These are phyloP conservation scores for Lichenostomus cassidix DNA, from an alignment of 2,113 vertebrate genomes.

Conservation along the genomic window DNA sequence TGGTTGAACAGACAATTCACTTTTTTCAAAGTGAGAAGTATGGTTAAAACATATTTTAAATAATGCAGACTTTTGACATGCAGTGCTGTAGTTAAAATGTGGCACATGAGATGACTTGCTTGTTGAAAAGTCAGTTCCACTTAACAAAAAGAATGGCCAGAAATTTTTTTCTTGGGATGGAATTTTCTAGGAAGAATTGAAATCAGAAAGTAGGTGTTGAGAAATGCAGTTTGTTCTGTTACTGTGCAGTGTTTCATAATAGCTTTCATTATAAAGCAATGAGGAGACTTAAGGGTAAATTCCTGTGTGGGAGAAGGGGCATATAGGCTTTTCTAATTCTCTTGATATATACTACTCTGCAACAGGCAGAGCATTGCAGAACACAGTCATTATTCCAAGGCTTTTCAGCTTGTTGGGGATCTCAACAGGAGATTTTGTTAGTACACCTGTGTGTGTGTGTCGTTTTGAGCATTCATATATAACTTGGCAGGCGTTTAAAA, in stretches of 20 bases:
- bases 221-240: constrained; percentile 51
- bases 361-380: not conserved
- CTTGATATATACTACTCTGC: not conserved
- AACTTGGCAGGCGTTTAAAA: not conserved
- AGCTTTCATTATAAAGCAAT: constrained; percentile 37
- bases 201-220: constrained; percentile 56
- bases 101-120: not conserved
- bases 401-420: not conserved
- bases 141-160: not conserved
- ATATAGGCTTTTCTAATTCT: not conserved
- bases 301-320: constrained; percentile 54
- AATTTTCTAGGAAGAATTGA: constrained; percentile 36
- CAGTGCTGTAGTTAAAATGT: not conserved
- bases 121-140: constrained; percentile 6
- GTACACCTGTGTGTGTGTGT: not conserved
- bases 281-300: constrained; percentile 41
- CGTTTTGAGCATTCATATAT: not conserved
- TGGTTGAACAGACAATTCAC: constrained; percentile 16
- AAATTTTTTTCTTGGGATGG: constrained; percentile 13
- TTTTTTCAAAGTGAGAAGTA: constrained; percentile 5
- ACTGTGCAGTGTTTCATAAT: constrained; percentile 41
- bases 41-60: not conserved
- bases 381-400: not conserved
- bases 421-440: not conserved
- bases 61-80: not conserved